phyloP scores from a whole-genome alignment of 2,888 invertebrate genomes.

The Athalia circularis region DNA sequence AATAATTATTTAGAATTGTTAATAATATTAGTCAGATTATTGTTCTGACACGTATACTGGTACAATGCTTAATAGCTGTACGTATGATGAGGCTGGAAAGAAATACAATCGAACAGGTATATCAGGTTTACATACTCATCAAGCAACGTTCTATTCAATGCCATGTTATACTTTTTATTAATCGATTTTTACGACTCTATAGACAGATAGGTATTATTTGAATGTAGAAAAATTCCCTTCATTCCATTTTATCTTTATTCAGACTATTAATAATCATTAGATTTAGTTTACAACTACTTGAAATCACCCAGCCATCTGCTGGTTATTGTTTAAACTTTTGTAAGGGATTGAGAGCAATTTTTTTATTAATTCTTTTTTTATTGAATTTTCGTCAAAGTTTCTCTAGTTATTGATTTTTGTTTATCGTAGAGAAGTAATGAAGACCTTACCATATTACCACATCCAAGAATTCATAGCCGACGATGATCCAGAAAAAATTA shows the following conservation, averaged over 20 bases:
- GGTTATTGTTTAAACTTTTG: conserved; percentile 41
- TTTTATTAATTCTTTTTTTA: conserved; percentile 4
- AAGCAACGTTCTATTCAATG: conserved; percentile 41
- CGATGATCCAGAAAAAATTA: too few species aligned
- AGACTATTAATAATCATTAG: not conserved
- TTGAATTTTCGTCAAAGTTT: not conserved
- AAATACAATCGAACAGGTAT: conserved; percentile 41
- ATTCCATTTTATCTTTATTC: not conserved
- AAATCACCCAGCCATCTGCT: conserved; percentile 33
- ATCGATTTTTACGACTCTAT: conserved; percentile 21
- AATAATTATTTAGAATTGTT: conserved; percentile 19
- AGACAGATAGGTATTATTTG: not conserved
- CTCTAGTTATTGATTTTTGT: conserved; percentile 19
- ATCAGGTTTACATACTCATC: conserved; percentile 10
- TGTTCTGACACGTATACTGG: not conserved
- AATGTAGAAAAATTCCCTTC: not conserved
- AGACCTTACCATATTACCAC: not conserved
- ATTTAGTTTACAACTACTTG: not conserved
- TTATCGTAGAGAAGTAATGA: not conserved
- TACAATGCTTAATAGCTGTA: conserved; percentile 16
- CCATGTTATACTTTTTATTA: conserved; percentile 40
- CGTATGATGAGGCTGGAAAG: conserved; percentile 14
- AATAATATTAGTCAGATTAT: not conserved
- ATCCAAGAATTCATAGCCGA: too few species aligned
- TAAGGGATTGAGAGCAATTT: conserved; percentile 8